Conservation (phyloP, 2,113 vertebrate species). For the Gracilinanus agilis region DNA sequence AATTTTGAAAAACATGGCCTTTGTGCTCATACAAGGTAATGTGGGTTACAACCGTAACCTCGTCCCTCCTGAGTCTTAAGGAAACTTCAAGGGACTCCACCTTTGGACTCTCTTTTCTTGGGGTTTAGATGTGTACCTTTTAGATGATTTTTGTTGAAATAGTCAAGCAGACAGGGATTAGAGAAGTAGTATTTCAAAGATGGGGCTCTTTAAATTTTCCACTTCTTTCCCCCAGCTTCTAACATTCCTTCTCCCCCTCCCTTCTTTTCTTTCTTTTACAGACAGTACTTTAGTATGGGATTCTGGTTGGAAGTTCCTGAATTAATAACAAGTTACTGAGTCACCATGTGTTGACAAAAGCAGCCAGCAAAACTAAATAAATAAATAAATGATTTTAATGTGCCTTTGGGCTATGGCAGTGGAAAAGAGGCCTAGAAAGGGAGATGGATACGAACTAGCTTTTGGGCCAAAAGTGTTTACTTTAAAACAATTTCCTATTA, state of each 20-base stretch:
- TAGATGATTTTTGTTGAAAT: not conserved
- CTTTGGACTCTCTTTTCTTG: conserved; percentile 6
- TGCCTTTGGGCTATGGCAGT: conserved; percentile 15
- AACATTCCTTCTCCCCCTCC: not conserved
- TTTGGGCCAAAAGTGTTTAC: not conserved
- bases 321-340: conserved; percentile 30
- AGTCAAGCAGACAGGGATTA: not conserved
- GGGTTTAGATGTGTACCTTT: not conserved
- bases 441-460: not conserved
- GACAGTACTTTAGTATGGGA: not conserved
- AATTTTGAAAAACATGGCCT: not conserved
- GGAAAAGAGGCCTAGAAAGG: conserved; percentile 27
- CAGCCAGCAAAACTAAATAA: conserved; percentile 6
- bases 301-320: conserved; percentile 27
- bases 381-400: too few species aligned
- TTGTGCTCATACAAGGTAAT: not conserved
- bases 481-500: not conserved
- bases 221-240: not conserved
- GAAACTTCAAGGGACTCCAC: not conserved
- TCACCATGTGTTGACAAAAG: conserved; percentile 39
- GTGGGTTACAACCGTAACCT: not conserved
- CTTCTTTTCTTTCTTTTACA: fast-evolving
- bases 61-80: not conserved
- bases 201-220: not conserved
- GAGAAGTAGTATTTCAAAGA: not conserved